phyloP scores from a whole-genome alignment of 2,888 invertebrate species.

The Heteropelma amictum region DNA sequence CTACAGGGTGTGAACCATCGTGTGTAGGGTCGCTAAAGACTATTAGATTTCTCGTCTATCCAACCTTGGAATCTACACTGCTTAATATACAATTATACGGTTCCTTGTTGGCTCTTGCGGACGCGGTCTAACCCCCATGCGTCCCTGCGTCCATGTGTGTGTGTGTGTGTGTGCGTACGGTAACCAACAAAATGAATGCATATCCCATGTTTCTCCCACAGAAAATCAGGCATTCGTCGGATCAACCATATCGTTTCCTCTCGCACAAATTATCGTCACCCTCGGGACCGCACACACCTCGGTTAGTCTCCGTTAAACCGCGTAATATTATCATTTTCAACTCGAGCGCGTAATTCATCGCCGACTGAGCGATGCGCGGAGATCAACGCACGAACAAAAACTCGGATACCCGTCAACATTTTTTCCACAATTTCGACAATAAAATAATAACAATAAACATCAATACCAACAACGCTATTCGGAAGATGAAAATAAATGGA shows the following conservation, averaged over 20 bases:
- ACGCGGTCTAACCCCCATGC: not conserved
- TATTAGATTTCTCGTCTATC: slow-evolving; percentile 51
- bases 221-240: slow-evolving; percentile 46
- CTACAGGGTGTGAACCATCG: slow-evolving; percentile 40
- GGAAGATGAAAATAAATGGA: not conserved
- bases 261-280: too few relatives aligned
- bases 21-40: slow-evolving; percentile 50
- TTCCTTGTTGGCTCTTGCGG: slow-evolving; percentile 11
- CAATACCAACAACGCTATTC: not conserved
- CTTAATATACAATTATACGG: slow-evolving; percentile 47
- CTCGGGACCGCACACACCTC: not conserved
- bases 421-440: too few relatives aligned
- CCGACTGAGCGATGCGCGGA: not conserved
- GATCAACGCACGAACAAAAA: not conserved
- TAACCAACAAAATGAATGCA: slow-evolving; percentile 50
- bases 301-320: slow-evolving; percentile 14
- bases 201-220: slow-evolving; percentile 50
- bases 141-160: slow-evolving; percentile 1
- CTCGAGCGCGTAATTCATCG: too few relatives aligned
- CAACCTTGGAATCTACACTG: slow-evolving; percentile 13
- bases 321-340: slow-evolving; percentile 21
- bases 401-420: too few relatives aligned
- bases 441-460: not conserved
- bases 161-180: not conserved
- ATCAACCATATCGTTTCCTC: slow-evolving; percentile 75